These are phyloP conservation scores for Ciconia maguari DNA, from an alignment of 2,113 vertebrate genomes.

Conservation along the genomic window DNA sequence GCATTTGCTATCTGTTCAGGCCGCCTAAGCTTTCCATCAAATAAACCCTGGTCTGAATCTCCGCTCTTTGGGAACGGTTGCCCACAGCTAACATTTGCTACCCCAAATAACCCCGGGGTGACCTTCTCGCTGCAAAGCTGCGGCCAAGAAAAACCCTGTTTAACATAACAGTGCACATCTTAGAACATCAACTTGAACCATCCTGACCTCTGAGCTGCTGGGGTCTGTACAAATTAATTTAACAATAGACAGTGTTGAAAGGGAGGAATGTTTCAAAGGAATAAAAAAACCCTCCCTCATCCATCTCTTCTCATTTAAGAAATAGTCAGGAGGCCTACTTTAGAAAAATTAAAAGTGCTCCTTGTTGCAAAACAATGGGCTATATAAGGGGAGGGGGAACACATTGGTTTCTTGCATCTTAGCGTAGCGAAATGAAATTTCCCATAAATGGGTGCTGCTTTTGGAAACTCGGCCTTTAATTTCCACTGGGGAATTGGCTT, in stretches of 20 bases:
- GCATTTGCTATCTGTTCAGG: constrained; percentile 6
- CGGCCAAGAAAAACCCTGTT: constrained; percentile 55
- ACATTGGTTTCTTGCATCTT: neutral
- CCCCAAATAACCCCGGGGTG: constrained; percentile 21
- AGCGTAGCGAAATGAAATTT: neutral
- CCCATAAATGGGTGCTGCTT: neutral
- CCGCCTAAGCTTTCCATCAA: neutral
- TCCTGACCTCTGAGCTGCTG: constrained; percentile 43
- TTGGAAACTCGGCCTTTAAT: neutral
- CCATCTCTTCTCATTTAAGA: constrained; percentile 54
- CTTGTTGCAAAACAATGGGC: constrained; percentile 55
- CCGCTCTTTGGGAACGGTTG: constrained; percentile 47
- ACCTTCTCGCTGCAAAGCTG: constrained; percentile 40
- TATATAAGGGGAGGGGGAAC: neutral
- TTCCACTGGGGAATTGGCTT: neutral
- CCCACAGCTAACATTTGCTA: constrained; percentile 47
- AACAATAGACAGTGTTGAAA: constrained; percentile 56
- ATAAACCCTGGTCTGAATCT: constrained; percentile 31
- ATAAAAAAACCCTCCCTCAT: constrained; percentile 26
- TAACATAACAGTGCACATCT: constrained; percentile 69
- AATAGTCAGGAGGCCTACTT: constrained; percentile 51
- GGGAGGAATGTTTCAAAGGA: constrained; percentile 63
- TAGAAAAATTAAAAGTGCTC: constrained; percentile 45
- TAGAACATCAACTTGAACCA: constrained; percentile 47
- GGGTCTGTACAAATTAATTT: constrained; percentile 49